Conservation (phyloP, 2,113 vertebrate species). For the Protomyctophum bolini region DNA sequence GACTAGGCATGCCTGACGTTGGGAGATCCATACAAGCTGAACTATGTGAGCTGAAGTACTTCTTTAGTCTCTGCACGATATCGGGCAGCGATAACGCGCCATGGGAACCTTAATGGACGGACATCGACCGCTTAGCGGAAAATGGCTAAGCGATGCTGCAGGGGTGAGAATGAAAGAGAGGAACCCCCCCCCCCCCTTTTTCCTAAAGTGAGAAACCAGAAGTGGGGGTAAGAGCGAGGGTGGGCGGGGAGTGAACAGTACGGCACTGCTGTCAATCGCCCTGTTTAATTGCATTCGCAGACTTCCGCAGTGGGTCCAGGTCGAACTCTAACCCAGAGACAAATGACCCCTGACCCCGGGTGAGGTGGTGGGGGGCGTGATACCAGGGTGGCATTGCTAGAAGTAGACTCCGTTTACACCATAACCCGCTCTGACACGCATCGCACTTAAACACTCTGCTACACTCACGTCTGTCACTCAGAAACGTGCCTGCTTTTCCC, state of each 20-base stretch:
- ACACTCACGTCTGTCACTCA: conserved; percentile 15
- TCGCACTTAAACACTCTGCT: conserved; percentile 13
- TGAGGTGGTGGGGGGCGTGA: background rate
- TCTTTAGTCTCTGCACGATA: conserved; percentile 37
- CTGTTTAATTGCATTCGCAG: conserved; percentile 47
- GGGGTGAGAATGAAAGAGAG: conserved; percentile 5
- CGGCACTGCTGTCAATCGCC: conserved; percentile 19
- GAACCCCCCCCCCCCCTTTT: background rate
- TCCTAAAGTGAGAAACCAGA: conserved; percentile 54
- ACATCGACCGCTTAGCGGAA: background rate
- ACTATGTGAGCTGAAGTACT: conserved; percentile 38
- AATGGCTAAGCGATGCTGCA: background rate
- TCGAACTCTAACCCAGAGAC: conserved; percentile 38
- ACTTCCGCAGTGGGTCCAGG: conserved; percentile 28
- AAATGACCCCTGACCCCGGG: conserved; percentile 29
- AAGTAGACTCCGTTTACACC: conserved; percentile 49
- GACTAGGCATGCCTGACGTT: conserved; percentile 1
- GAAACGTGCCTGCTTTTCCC: conserved; percentile 34
- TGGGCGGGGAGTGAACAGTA: background rate
- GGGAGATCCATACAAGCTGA: conserved; percentile 19
- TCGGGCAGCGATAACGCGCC: conserved; percentile 16
- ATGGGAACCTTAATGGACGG: conserved; percentile 26
- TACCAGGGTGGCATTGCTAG: conserved; percentile 24
- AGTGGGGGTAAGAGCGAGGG: background rate
- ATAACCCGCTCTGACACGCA: conserved; percentile 14